Conservation (phyloP, 2,797 vertebrate genomes). For the Sebastes diaconus region DNA sequence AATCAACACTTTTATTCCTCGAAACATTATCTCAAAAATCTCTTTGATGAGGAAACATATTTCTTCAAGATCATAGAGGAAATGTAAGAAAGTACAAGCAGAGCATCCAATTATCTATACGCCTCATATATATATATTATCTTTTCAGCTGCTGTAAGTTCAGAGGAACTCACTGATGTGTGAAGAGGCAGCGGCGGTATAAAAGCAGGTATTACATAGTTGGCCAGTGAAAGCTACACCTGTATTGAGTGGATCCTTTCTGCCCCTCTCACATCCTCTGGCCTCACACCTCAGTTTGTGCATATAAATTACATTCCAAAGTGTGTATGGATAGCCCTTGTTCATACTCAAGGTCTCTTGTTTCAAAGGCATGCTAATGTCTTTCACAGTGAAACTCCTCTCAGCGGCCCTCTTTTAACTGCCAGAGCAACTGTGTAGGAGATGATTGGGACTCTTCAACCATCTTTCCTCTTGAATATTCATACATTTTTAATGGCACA, state of each 20-base stretch:
- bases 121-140: constrained; percentile 17
- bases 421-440: constrained; percentile 72
- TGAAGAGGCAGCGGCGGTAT: constrained; percentile 30
- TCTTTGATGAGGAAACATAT: constrained; percentile 26
- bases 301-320: constrained; percentile 81
- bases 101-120: constrained; percentile 33
- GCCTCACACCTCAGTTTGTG: constrained; percentile 74
- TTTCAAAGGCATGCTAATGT: constrained; percentile 83
- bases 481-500: constrained; percentile 58
- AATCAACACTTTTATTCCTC: constrained; percentile 51
- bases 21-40: constrained; percentile 7
- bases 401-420: constrained; percentile 69
- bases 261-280: constrained; percentile 67
- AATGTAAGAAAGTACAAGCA: constrained; percentile 12
- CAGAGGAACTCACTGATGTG: constrained; percentile 46
- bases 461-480: constrained; percentile 68
- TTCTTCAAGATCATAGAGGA: constrained; percentile 30
- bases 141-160: constrained; percentile 39
- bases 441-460: constrained; percentile 76
- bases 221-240: constrained; percentile 67
- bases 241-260: constrained; percentile 63
- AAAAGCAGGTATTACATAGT: constrained; percentile 50
- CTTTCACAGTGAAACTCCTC: constrained; percentile 68
- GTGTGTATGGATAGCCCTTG: constrained; percentile 74
- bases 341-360: constrained; percentile 77